phyloP scores from a whole-genome alignment of 2,797 vertebrate species.

The Macropodus opercularis region DNA sequence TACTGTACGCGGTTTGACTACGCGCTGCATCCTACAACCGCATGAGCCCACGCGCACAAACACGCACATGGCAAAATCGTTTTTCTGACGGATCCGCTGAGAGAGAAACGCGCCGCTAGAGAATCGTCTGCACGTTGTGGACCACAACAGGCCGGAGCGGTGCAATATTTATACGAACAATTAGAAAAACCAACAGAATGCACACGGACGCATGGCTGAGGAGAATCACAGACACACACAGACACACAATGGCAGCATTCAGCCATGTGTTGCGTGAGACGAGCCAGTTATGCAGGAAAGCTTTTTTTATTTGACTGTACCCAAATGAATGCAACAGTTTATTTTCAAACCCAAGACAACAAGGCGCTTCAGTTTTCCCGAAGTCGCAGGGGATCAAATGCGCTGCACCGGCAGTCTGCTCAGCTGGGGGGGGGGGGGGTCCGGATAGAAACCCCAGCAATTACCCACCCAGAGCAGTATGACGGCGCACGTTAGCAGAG shows the following conservation, averaged over 20 bases:
- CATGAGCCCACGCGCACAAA: conserved; percentile 18
- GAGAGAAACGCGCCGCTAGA: conserved; percentile 20
- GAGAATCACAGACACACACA: conserved; percentile 14
- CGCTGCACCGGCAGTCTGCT: conserved; percentile 17
- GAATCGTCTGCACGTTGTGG: conserved; percentile 52
- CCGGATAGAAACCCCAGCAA: conserved; percentile 37
- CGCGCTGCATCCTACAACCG: conserved; percentile 18
- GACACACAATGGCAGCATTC: conserved; percentile 30
- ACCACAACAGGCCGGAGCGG: conserved; percentile 50
- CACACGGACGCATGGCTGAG: conserved; percentile 32
- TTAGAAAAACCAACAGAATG: conserved; percentile 68
- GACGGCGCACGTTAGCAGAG: conserved; percentile 9
- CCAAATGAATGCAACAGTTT: conserved; percentile 57
- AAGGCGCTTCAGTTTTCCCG: conserved; percentile 33
- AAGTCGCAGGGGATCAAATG: conserved; percentile 8
- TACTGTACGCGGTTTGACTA: conserved; percentile 56
- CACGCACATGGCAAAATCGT: conserved; percentile 20
- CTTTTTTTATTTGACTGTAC: conserved; percentile 61
- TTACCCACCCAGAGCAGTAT: conserved; percentile 16
- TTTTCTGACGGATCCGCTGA: conserved; percentile 34
- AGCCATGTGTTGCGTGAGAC: conserved; percentile 62
- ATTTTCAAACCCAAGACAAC: conserved; percentile 50
- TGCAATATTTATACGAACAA: conserved; percentile 68
- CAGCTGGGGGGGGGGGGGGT: conserved; percentile 35
- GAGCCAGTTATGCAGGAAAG: conserved; percentile 55